Base-by-base conservation (phyloP, 2,888 invertebrate species). In the Stenurella melanura region DNA sequence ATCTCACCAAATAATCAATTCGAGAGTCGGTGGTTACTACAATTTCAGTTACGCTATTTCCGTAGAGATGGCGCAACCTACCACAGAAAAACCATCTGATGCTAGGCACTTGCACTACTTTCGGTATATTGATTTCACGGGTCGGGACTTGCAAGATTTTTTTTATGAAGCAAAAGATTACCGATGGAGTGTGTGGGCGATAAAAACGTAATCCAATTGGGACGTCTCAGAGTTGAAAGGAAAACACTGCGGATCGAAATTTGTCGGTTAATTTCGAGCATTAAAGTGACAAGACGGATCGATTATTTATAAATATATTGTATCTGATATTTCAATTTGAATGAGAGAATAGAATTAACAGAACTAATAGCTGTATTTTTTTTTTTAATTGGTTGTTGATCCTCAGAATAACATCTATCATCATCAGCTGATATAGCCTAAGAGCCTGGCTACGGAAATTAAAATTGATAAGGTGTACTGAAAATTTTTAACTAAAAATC, bases 161-260 rank as follows among this genome's bases (percentile, higher is more conserved):
- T n/a, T 57, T 60, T 60, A 21, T 42, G 68, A 60, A 26, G 15
- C 50, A 50, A 70, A 70, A 70, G 70, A 70, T 70, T 70, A 70
- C 60, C 12, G 19, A 60, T 18, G 60, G 70, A 26, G n/a, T 57
- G 30, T 57, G 57, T 57, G 30, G 68, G 57, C 15, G 26, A 57
- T 9, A 34, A 30, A 57, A 56, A 26, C 17, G 67, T 68, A 68
- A 66, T 68, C 50, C 26, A 54, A 9, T 66, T 42, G 66, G 50
- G n/a, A n/a, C 4, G 50, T 50, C 50, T 50, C n/a, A 19, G 19
- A 50, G 17, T n/a, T 1, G 19, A 42, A 21, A 18, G 50, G 66
- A 54, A 19, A 12, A 19, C 18, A 50, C 11, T 18, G 67, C 56
- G 5, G 56, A 26, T 19, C 26, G 11, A 50, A 54, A 18, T 12